Conservation (phyloP, 2,113 vertebrate genomes). For the Paralichthys olivaceus region DNA sequence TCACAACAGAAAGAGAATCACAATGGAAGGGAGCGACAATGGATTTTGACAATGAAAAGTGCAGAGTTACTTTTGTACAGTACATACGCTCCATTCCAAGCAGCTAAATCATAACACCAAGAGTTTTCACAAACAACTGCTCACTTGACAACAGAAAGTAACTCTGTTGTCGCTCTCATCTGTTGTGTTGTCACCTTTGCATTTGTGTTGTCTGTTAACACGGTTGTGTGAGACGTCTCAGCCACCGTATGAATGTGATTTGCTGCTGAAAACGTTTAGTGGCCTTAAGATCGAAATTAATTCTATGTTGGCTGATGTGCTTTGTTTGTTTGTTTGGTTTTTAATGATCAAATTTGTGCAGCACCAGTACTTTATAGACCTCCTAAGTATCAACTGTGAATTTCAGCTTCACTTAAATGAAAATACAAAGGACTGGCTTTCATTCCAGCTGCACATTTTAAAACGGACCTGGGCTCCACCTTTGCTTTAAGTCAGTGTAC, state of each 20-base stretch:
- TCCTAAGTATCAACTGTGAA: constrained; percentile 37
- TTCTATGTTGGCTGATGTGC: constrained; percentile 17
- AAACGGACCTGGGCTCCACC: background rate
- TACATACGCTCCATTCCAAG: too few species aligned
- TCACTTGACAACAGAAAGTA: too few species aligned
- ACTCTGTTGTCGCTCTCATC: too few species aligned
- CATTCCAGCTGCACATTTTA: constrained; percentile 5
- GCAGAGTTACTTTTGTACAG: too few species aligned
- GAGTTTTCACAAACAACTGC: too few species aligned
- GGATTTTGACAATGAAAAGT: background rate
- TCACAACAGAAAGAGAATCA: background rate
- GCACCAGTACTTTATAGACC: constrained; percentile 5
- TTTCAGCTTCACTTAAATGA: constrained; percentile 27
- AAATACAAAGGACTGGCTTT: background rate
- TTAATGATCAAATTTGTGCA: constrained; percentile 22
- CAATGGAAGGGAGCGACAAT: background rate
- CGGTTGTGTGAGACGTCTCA: background rate
- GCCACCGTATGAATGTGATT: constrained; percentile 18
- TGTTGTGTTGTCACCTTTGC: too few species aligned
- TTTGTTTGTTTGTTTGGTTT: background rate
- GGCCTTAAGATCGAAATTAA: constrained; percentile 39
- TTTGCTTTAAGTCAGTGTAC: background rate
- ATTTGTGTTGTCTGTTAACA: too few species aligned
- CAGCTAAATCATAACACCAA: too few species aligned
- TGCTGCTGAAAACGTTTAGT: constrained; percentile 46